Percentiles rank a stretch among this genome's conserved stretches.
Conservation (phyloP, 2,888 invertebrate species). For the Galeruca laticollis region DNA sequence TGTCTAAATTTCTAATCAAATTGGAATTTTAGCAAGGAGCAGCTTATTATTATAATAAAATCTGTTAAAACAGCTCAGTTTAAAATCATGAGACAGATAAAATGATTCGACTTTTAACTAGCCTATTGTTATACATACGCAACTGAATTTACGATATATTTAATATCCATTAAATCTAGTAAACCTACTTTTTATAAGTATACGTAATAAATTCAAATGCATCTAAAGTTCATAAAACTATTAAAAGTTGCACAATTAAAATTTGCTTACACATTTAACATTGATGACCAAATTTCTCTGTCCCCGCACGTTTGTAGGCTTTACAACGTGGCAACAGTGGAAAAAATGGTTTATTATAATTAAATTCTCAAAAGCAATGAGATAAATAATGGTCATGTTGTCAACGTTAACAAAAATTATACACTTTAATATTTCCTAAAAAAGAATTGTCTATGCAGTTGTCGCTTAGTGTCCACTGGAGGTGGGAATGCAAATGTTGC, state of each 20-base stretch:
- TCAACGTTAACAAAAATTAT: slow-evolving; percentile 38
- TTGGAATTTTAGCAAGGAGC: slow-evolving; percentile 5
- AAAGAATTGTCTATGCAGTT: slow-evolving; percentile 16
- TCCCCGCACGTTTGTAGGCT: slow-evolving; percentile 33
- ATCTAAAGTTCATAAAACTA: neutral
- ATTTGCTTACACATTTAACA: neutral
- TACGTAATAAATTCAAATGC: neutral
- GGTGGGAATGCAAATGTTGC: slow-evolving; percentile 44
- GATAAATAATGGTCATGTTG: slow-evolving; percentile 37
- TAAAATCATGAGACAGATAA: neutral
- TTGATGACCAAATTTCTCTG: slow-evolving; percentile 15
- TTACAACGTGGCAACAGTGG: slow-evolving; percentile 47
- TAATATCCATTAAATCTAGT: neutral
- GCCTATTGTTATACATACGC: neutral
- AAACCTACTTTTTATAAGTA: neutral
- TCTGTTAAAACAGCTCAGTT: neutral
- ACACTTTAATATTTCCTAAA: slow-evolving; percentile 16
- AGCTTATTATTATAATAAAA: neutral
- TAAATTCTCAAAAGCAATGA: slow-evolving; percentile 33
- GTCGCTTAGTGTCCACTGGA: slow-evolving; percentile 34
- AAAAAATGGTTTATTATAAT: slow-evolving; percentile 43
- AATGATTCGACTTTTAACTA: neutral
- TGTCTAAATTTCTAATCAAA: neutral
- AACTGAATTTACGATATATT: neutral
- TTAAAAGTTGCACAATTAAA: neutral